Base-by-base conservation (phyloP, 2,888 invertebrate genomes). In the Osmoderma eremita region DNA sequence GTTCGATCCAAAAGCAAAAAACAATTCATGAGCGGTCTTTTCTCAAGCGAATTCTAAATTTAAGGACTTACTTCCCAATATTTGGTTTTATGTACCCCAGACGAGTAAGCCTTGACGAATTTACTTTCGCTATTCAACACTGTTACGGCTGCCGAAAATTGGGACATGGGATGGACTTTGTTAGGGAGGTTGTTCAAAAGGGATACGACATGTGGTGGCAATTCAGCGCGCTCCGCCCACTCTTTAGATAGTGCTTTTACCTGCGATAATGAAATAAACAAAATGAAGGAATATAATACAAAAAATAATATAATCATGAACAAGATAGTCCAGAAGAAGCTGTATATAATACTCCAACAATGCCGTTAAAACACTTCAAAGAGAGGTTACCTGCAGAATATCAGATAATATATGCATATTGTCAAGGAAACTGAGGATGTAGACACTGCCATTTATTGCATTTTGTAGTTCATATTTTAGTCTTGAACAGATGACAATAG, bases 131-230 rank as follows among this genome's bases (percentile, higher is more conserved):
- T 93, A 85, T 96, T 96, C 72, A 97, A 87, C 2, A 94, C 92
- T 15, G 95, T 95, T 73, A 96, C 89, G 22, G 97, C 97, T 1
- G 95, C 93, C 22, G 92, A 90, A 80, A 97, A 91, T 84, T 97
- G 97, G 0, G 95, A 90, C 97, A 97, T 97, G 1, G 97, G 97
- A 80, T 97, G 97, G 66, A 97, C 86, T 76, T 89, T 88, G 77
- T 88, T 87, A 13, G 97, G 97, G 84, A 97, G 90, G 83, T 93
- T 94, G 86, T 96, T 95, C 76, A 97, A 85, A 86, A 97, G 91
- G 53, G 92, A 92, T 62, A 94, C 95, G n/a, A 97, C 94, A 82
- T 97, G 97, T 22, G 92, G 86, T 5, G 97, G 97, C 13, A 97
- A 84, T 75, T 93, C 91, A n/a, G 97, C 95, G 78, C 95, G 90